Evolutionary conservation across 64 coral and sea anemone genomes (phyloP), one percentile per base, ranked within the genome.

Genomic region (Montipora efflorescens): DNA sequence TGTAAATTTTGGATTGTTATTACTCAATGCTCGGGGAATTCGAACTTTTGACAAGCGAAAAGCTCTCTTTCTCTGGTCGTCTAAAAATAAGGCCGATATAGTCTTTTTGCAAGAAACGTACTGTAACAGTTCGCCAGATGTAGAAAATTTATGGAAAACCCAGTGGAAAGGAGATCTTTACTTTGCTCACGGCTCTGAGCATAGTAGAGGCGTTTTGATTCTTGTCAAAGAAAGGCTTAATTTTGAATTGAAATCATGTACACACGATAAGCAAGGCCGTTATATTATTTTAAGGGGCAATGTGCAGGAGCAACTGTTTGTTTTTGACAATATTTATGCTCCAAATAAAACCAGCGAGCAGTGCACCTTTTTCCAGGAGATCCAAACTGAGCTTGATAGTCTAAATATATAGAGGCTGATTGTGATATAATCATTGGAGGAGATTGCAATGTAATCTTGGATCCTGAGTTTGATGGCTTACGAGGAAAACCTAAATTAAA

Each of bases 101-200:
- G 64, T 85, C 59, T 64, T 85, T 85, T 46, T 85, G 5, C 48
- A 85, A 85, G 82, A 85, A 85, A 61, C 82, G 10, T 11, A 85
- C 44, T 36, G 36, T 36, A 36, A 36, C 36, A 61, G 20, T 64
- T 11, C 55, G 11, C 53, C 20, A 22, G 49, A 89, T 14, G 11
- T 50, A 10, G 87, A 89, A 50, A 74, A 89, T n/a, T 6, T 36
- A 36, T 36, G 36, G 36, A 36, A 36, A 36, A 36, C 36, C 36
- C 36, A 36, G 36, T 36, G 36, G 36, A 36, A 36, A 36, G 36
- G 36, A 36, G 36, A 36, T 36, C 36, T 36, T 36, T 36, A 36
- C 36, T 36, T 36, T 36, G 36, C 36, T 36, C 36, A 36, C 36
- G 36, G 36, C 36, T 36, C 36, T 36, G 36, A 36, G 36, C 36